Conservation (phyloP, 2,113 vertebrate species). For the Donacobius atricapilla region DNA sequence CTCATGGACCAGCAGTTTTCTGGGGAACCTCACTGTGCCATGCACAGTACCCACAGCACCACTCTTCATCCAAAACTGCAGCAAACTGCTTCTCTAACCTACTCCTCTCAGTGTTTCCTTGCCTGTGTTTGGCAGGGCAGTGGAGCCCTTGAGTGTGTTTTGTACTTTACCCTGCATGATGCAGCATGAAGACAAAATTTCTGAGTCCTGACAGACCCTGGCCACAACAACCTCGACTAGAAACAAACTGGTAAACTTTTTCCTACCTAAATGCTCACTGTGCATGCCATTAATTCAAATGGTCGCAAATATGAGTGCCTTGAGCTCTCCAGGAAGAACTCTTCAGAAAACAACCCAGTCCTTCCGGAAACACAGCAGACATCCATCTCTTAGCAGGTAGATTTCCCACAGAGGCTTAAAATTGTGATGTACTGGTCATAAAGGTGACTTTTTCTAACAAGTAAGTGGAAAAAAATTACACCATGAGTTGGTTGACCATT, state of each 20-base stretch:
- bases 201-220: not conserved
- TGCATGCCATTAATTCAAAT: not conserved
- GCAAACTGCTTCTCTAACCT: not conserved
- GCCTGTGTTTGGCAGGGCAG: not conserved
- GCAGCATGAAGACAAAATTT: not conserved
- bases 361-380: not conserved
- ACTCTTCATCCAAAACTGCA: not conserved
- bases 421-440: not conserved
- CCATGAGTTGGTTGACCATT: not conserved
- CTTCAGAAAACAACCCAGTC: not conserved
- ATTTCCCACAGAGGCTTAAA: not conserved
- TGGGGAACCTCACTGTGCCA: not conserved
- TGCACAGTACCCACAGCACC: not conserved
- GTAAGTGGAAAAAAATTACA: not conserved
- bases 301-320: not conserved
- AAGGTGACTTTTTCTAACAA: not conserved
- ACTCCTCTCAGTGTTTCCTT: not conserved
- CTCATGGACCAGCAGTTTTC: not conserved
- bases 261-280: not conserved
- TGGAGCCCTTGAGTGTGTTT: not conserved
- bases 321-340: not conserved
- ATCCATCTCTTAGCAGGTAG: not conserved
- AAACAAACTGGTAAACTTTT: not conserved
- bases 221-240: not conserved
- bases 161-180: not conserved